Percentiles rank a stretch among this genome's conserved stretches.
These are phyloP conservation scores for Nyleta sp. DNA, from an alignment of 2,888 invertebrate genomes.

Conservation along the genomic window DNA sequence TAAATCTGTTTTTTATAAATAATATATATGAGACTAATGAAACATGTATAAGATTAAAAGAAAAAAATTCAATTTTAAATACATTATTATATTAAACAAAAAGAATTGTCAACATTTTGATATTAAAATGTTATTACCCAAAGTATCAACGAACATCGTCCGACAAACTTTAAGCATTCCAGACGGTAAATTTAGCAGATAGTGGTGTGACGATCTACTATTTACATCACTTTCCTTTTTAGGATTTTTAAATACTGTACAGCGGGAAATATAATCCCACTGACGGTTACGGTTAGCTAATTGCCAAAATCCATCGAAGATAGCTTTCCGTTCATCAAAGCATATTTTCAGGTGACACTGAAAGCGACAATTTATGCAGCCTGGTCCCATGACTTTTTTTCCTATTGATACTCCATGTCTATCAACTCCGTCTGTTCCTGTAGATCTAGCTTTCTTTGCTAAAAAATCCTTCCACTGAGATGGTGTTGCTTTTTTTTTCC, in stretches of 20 bases:
- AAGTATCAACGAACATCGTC: constrained; percentile 2
- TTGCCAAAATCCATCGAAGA: background rate
- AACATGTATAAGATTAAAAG: background rate
- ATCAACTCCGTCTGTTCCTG: no score
- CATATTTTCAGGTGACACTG: background rate
- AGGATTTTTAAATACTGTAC: background rate
- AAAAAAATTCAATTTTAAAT: no score
- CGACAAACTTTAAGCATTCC: constrained; percentile 14
- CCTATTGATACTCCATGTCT: no score
- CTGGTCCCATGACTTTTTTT: no score
- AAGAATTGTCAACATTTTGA: background rate
- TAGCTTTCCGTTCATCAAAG: background rate
- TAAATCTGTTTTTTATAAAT: background rate
- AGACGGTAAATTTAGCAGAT: background rate
- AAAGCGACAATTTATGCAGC: background rate
- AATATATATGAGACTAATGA: background rate
- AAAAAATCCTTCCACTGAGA: no score
- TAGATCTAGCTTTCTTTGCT: no score
- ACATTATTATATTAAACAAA: constrained; percentile 1
- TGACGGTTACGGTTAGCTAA: background rate
- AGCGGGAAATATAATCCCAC: background rate
- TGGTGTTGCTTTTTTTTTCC: no score
- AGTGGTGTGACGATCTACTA: background rate
- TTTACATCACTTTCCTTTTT: no score
- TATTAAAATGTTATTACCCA: background rate